These are phyloP conservation scores for Andricus quercusramuli DNA, from an alignment of 2,888 invertebrate species.

Conservation along the genomic window DNA sequence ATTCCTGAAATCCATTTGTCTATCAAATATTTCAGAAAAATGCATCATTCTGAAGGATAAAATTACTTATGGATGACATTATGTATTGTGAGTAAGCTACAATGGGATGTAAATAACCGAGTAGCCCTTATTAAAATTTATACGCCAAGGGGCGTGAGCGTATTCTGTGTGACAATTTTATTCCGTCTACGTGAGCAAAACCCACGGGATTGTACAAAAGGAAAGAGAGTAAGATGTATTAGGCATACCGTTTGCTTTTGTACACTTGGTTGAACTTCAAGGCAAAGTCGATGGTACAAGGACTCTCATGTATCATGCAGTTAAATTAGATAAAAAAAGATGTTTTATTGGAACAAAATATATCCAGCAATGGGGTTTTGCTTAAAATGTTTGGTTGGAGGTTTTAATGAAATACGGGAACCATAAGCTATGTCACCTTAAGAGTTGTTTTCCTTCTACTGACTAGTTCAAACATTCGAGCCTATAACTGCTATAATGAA, in stretches of 20 bases:
- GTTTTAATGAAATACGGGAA: no score
- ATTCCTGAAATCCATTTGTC: no score
- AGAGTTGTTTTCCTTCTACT: not conserved
- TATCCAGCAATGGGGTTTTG: no score
- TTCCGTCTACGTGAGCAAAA: slow-evolving; percentile 1
- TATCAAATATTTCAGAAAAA: not conserved
- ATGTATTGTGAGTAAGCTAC: not conserved
- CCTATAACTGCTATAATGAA: no score
- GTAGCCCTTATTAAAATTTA: slow-evolving; percentile 38
- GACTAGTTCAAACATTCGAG: no score
- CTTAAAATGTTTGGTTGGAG: no score
- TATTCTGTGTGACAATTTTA: not conserved
- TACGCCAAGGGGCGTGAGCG: slow-evolving; percentile 14
- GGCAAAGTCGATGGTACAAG: not conserved
- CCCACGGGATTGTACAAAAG: slow-evolving; percentile 6
- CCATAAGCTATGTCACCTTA: not conserved
- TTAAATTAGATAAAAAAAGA: no score
- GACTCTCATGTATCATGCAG: not conserved
- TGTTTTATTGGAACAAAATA: not conserved
- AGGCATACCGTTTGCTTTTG: slow-evolving; percentile 19
- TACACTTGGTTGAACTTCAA: not conserved
- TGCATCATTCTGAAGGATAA: not conserved
- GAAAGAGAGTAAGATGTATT: slow-evolving; percentile 1
- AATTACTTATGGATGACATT: not conserved
- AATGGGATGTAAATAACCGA: slow-evolving; percentile 35